phyloP scores from a whole-genome alignment of 2,113 vertebrate species.

The Dromiciops gliroides region DNA sequence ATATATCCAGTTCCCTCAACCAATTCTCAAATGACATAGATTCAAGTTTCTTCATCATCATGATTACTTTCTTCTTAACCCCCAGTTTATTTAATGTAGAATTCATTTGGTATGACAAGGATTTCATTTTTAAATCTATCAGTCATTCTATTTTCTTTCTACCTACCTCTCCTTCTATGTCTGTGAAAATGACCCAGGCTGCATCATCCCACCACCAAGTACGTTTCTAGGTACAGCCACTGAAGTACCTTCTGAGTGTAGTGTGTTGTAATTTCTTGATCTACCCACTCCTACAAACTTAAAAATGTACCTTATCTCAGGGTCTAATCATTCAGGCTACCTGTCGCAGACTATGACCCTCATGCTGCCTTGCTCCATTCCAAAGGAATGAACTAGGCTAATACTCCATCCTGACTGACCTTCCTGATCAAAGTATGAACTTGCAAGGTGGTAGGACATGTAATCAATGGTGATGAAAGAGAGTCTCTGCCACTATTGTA shows the following conservation, averaged over 20 bases:
- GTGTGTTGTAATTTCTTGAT: background rate
- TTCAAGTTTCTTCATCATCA: background rate
- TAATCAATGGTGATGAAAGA: background rate
- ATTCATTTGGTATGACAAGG: background rate
- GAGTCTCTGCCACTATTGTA: background rate
- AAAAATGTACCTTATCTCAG: background rate
- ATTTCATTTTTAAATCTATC: too few relatives aligned
- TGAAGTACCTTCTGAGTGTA: background rate
- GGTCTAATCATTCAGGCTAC: background rate
- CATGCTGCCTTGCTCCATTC: too few relatives aligned
- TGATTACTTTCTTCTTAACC: background rate
- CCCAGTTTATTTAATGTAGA: background rate
- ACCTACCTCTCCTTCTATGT: background rate
- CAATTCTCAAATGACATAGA: background rate
- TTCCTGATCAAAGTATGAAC: background rate
- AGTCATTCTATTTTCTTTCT: background rate
- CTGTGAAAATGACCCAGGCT: background rate
- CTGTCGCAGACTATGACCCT: background rate
- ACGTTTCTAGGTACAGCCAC: background rate
- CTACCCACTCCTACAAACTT: background rate
- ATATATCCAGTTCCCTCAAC: background rate
- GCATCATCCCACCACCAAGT: background rate
- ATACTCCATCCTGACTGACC: background rate
- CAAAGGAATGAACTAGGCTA: background rate
- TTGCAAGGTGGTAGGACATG: background rate